Percentiles rank a stretch among this genome's conserved stretches.
Evolutionary conservation across 64 coral and sea anemone genomes (phyloP).

Genomic region (Porites australiensis): DNA sequence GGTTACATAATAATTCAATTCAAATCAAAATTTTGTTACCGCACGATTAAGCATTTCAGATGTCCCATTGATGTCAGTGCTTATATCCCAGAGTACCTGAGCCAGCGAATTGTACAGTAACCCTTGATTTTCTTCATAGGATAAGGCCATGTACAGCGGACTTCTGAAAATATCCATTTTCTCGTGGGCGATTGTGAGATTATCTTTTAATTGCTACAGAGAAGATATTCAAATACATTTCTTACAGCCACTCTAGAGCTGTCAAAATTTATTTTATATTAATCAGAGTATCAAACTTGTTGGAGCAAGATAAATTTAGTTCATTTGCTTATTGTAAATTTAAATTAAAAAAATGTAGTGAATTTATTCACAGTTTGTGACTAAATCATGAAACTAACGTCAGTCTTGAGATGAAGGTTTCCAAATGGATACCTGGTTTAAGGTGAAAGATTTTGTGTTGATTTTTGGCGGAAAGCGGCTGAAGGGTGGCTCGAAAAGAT

Average conservation of each 20-base stretch:
- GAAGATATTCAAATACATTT: no score
- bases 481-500: background rate
- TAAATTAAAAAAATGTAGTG: no score
- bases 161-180: constrained; percentile 9
- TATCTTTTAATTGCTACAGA: background rate
- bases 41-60: background rate
- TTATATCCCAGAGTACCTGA: background rate
- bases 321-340: no score
- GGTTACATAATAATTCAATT: no score
- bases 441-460: background rate
- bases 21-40: background rate
- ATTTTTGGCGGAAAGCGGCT: background rate
- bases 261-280: background rate
- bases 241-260: background rate
- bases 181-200: background rate
- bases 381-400: no score
- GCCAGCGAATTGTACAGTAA: background rate
- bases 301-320: no score
- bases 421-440: background rate
- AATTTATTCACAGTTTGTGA: background rate
- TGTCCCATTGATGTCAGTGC: constrained; percentile 2
- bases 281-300: no score
- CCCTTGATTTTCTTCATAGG: constrained; percentile 24
- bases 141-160: constrained; percentile 15
- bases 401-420: background rate